Base-by-base conservation (phyloP, 2,113 vertebrate species). In the Scomber colias region DNA sequence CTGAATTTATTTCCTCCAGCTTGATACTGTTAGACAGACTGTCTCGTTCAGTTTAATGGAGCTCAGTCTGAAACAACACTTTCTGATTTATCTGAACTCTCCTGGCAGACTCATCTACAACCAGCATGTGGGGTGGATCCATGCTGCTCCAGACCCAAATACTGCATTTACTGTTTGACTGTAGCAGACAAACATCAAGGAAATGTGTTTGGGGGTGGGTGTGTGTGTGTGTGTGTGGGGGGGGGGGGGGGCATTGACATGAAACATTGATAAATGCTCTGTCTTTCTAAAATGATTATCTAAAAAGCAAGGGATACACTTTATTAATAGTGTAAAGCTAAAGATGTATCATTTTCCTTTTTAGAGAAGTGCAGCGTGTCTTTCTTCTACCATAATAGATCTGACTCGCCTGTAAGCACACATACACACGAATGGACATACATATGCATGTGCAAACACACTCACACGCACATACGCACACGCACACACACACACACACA, bases 41-140 rank as follows among this genome's bases (percentile, higher is more conserved):
- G 54, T 72, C 11, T 27, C 13, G 24, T 78, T 75, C 61, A 44
- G 17, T 75, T 78, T 67, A 77, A 67, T 57, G 44, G 45, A 48
- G 48, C 56, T 3, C 19, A 63, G 48, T 70, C 45, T 59, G 31
- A 69, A 78, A 77, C 35, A 77, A 74, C 35, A 59, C 27, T 56
- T 44, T 68, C n/a, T 5, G 55, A 84, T 68, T 79, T 51, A 70
- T 77, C 61, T 79, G 17, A 51, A 75, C 60, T 65, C 61, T 71
- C 50, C 71, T 14, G 44, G 62, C 69, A 27, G 65, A 68, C 64
- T 81, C 63, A 61, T 85, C 61, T 69, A n/a, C 14, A 67, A 81
- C 17, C 80, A 83, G 82, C 82, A 77, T 74, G 74, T 60, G 77
- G 71, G 49, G 49, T 46, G 62, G 56, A 75, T 70, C 46, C 76